Percentiles rank a stretch among this genome's conserved stretches.
These are phyloP conservation scores for Drosophila jambulina DNA, from an alignment of 1,140 invertebrate species.

Conservation along the genomic window DNA sequence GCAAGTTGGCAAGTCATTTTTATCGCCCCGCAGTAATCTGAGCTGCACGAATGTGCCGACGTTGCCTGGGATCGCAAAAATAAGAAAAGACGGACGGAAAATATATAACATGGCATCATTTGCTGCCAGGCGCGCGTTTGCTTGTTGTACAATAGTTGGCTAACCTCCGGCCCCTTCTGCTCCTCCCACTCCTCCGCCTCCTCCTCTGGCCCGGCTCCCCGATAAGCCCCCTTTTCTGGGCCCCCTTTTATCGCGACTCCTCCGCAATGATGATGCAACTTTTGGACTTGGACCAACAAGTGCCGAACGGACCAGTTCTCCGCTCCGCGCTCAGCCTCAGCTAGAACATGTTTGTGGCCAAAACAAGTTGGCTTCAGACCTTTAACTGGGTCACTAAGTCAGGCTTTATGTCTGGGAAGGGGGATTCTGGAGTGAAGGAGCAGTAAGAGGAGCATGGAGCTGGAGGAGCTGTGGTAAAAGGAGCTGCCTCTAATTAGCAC, in stretches of 20 bases:
- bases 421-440: neutral
- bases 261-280: constrained; percentile 73
- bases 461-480: neutral
- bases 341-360: constrained; percentile 71
- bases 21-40: constrained; percentile 81
- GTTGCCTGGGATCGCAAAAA: constrained; percentile 24
- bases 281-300: constrained; percentile 45
- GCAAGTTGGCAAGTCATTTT: constrained; percentile 83
- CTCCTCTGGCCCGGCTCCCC: neutral
- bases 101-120: constrained; percentile 83
- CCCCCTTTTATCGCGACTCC: constrained; percentile 32
- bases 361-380: constrained; percentile 75
- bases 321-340: constrained; percentile 5
- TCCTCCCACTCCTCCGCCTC: neutral
- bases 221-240: neutral
- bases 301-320: constrained; percentile 60
- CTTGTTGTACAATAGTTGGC: constrained; percentile 77
- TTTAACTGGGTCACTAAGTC: constrained; percentile 80
- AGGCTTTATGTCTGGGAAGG: constrained; percentile 22
- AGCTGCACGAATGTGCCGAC: constrained; percentile 79
- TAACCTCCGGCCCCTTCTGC: constrained; percentile 27
- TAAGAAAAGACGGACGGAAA: constrained; percentile 44
- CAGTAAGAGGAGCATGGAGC: neutral
- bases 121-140: constrained; percentile 80
- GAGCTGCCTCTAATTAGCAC: constrained; percentile 51